phyloP scores from a whole-genome alignment of 2,888 invertebrate genomes.

The Caenorhabditis sp. region DNA sequence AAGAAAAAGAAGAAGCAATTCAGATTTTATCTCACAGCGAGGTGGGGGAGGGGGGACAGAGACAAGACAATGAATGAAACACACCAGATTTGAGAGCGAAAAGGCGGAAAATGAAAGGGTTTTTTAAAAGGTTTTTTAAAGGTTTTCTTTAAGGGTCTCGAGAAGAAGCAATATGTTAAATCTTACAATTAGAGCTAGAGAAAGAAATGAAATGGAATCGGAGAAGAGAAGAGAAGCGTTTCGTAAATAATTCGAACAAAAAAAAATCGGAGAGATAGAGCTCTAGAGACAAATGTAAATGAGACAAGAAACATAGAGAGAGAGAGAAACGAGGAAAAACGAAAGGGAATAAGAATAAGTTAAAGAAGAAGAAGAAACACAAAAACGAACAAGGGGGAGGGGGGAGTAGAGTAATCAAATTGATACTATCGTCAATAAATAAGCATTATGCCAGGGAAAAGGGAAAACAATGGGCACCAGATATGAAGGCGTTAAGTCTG shows the following conservation, averaged over 20 bases:
- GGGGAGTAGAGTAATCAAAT: no score
- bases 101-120: slow-evolving; percentile 37
- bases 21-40: slow-evolving; percentile 59
- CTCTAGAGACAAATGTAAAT: slow-evolving; percentile 27
- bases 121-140: neutral
- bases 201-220: neutral
- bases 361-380: slow-evolving; percentile 5
- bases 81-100: slow-evolving; percentile 52
- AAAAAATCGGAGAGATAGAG: no score
- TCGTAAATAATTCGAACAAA: no score
- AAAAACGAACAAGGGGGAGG: no score
- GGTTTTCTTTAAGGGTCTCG: neutral
- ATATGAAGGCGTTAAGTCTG: slow-evolving; percentile 49
- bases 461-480: slow-evolving; percentile 41
- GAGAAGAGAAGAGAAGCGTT: slow-evolving; percentile 9
- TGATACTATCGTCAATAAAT: slow-evolving; percentile 4
- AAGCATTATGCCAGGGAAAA: slow-evolving; percentile 27
- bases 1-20: slow-evolving; percentile 11
- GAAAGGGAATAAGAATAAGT: slow-evolving; percentile 23
- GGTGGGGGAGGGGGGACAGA: no score
- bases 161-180: slow-evolving; percentile 8
- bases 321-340: neutral
- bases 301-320: slow-evolving; percentile 43
- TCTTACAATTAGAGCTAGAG: neutral
- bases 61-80: slow-evolving; percentile 31